Evolutionary conservation across 2,888 invertebrate genomes (phyloP), one percentile per base, ranked within the genome.

Genomic region (Heliconius ismenius): DNA sequence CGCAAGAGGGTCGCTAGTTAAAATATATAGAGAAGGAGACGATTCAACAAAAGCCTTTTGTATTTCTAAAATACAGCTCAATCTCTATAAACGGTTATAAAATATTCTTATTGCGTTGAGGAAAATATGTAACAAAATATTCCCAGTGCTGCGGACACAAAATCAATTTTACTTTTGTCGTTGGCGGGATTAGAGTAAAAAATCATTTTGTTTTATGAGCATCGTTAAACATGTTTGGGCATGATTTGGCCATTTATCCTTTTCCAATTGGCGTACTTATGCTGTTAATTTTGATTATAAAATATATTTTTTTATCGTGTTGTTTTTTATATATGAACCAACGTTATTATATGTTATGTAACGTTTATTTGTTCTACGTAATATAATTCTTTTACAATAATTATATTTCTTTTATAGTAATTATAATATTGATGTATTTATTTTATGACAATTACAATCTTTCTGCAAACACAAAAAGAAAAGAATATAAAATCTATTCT

Each of bases 161-260:
- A 86, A 85, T 86, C 85, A 86, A 86, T 86, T 72, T 83, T 82
- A 83, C 83, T 86, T 83, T 83, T 82, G 81, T 82, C 82, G 81
- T 81, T 80, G 81, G 79, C 79, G 78, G 83, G 86, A 86, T 86
- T 86, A 85, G 79, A 81, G 82, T 86, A 84, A 86, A 84, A 85
- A 85, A 87, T 84, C 80, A 73, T 76, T 18, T 58, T 39, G 54
- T 64, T 78, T 64, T 64, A 68, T 39, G 70, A 64, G 65, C 15
- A 15, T 74, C 70, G 54, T 75, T 43, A 54, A 72, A 43, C 15
- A 32, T 74, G 28, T 70, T 74, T 62, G 58, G 58, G 24, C n/a
- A 11, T 13, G 43, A 60, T 63, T 64, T 36, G 39, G 36, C 21
- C 73, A 76, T 76, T 76, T 67, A 73, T 60, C 39, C 60, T 26